Conservation (phyloP, 2,113 vertebrate genomes). For the Stomatorhinus ivindoensis region DNA sequence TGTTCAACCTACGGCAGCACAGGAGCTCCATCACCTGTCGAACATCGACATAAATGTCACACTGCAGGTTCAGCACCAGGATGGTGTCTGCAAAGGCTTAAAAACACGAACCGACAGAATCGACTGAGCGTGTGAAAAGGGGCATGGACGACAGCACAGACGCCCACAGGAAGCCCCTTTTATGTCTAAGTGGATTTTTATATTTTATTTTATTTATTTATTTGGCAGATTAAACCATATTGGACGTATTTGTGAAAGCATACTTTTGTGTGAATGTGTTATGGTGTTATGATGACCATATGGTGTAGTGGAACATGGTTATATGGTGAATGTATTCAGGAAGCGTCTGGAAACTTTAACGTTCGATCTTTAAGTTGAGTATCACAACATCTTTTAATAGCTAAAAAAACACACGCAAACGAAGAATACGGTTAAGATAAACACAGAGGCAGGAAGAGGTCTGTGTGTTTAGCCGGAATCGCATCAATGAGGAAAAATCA, state of each 20-base stretch:
- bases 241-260: background rate
- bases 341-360: background rate
- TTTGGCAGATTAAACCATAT: background rate
- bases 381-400: background rate
- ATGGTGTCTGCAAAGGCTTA: background rate
- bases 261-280: background rate
- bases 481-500: background rate
- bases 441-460: background rate
- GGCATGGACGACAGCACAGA: background rate
- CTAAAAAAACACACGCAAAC: background rate
- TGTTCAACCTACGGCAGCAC: background rate
- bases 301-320: background rate
- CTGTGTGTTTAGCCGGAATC: background rate
- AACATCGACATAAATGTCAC: background rate
- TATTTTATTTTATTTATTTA: background rate
- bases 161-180: background rate
- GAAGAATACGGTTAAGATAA: background rate
- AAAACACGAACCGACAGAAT: background rate
- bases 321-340: background rate
- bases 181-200: background rate
- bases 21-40: background rate
- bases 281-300: background rate
- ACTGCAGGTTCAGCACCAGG: background rate
- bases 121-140: background rate
- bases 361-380: background rate